A percentile compares a stretch with the other conserved stretches of the same genome.
phyloP scores from a whole-genome alignment of 1,140 invertebrate species.

The Heliconius melpomene region DNA sequence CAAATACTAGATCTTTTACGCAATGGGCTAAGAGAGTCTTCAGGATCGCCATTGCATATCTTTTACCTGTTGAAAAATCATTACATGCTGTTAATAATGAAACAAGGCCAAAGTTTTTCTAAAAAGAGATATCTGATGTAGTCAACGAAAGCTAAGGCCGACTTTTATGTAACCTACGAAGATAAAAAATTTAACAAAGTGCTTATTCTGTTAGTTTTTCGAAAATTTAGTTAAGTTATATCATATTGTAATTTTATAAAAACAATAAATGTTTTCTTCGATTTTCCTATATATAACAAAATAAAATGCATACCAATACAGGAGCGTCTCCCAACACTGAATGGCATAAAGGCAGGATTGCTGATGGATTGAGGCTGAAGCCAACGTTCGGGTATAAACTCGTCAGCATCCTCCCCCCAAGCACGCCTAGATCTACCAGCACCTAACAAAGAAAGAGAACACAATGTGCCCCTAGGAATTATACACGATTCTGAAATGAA shows the following conservation, averaged over 20 bases:
- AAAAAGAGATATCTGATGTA: too few species aligned
- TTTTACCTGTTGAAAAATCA: slow-evolving; percentile 49
- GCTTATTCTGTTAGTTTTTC: too few species aligned
- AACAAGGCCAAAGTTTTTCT: not conserved
- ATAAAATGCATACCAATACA: slow-evolving; percentile 50
- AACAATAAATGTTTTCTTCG: too few species aligned
- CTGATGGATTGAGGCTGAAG: slow-evolving; percentile 22
- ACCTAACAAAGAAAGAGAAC: slow-evolving; percentile 46
- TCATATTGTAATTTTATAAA: too few species aligned
- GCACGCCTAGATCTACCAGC: slow-evolving; percentile 44
- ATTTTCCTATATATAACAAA: too few species aligned
- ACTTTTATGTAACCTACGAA: too few species aligned
- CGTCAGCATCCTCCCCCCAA: slow-evolving; percentile 55
- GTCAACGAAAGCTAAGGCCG: too few species aligned
- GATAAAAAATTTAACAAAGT: too few species aligned
- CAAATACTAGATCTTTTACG: slow-evolving; percentile 49
- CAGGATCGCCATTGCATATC: slow-evolving; percentile 55
- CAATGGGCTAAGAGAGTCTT: slow-evolving; percentile 54
- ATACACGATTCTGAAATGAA: slow-evolving; percentile 47
- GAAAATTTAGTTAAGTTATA: too few species aligned
- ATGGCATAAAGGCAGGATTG: slow-evolving; percentile 46
- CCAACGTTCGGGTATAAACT: slow-evolving; percentile 59
- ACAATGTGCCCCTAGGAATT: slow-evolving; percentile 47
- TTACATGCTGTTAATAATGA: not conserved
- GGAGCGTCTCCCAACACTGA: slow-evolving; percentile 56